Evolutionary conservation across 1,140 invertebrate genomes (phyloP), one percentile per base, ranked within the genome.

Genomic region (Cylas formicarius): DNA sequence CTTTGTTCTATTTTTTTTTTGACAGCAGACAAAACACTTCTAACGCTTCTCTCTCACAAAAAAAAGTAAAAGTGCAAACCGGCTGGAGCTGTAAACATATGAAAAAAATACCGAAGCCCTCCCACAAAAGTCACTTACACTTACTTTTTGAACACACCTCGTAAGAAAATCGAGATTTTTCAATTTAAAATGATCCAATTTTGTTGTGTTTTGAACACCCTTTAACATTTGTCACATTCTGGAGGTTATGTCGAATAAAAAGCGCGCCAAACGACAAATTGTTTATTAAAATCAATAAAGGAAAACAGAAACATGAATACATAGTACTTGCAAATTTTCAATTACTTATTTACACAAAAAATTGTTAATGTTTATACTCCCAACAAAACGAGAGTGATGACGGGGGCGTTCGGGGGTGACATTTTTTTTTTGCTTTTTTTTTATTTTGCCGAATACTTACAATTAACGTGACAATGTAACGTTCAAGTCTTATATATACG

Each of bases 211-310:
- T 21, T 18, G 17, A 18, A 18, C 16, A 20, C n/a, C 14, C 16
- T 20, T 36, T 36, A 11, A 13, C 1, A 4, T 4, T 9, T 20
- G 11, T 36, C 24, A 18, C 24, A n/a, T 18, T 18, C 17, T 39
- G 22, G 27, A 13, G 7, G 16, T 5, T 13, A 3, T 19, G 13
- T 37, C 11, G 14, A 22, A 43, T 24, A 48, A 42, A 51, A 37
- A 29, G 48, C 36, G 22, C 8, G 2, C 17, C 56, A 58, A 64
- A 64, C 62, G 62, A 62, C 62, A 61, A 62, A 62, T 61, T 64
- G 55, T 64, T 62, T 64, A 64, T 64, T 64, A 64, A 64, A 64
- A 64, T 64, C 60, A 64, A 64, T 64, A 64, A n/a, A 64, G 60
- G 59, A 64, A 64, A 64, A 64, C 62, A 64, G 61, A 63, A 59